A percentile compares a stretch with the other conserved stretches of the same genome.
Evolutionary conservation across 2,888 invertebrate species (phyloP).

Genomic region (Plagodis pulveraria): DNA sequence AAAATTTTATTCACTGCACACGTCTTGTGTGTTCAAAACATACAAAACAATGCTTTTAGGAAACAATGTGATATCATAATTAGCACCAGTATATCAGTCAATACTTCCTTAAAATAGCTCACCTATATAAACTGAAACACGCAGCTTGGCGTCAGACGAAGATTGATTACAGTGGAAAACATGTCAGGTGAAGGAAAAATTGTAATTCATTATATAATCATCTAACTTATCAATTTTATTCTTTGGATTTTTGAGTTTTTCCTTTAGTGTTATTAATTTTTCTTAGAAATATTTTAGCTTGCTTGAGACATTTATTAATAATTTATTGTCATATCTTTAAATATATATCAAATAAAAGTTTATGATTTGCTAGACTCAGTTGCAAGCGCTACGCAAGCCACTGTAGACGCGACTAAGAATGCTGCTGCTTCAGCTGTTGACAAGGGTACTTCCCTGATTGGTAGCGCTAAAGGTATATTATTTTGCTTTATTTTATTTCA

Average conservation of each 20-base stretch:
- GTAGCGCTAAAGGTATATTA: constrained; percentile 52
- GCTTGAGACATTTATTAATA: neutral
- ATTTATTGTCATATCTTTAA: constrained; percentile 1
- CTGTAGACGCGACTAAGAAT: constrained; percentile 60
- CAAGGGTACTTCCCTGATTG: constrained; percentile 48
- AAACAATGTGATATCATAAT: constrained; percentile 24
- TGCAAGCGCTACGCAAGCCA: constrained; percentile 46
- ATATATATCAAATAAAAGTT: neutral
- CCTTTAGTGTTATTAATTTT: neutral
- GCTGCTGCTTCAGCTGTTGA: constrained; percentile 54
- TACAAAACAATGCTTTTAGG: constrained; percentile 6
- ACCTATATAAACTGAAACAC: constrained; percentile 29
- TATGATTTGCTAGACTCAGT: constrained; percentile 39
- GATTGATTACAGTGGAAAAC: constrained; percentile 27
- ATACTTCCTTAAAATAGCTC: constrained; percentile 26
- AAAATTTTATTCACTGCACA: constrained; percentile 14
- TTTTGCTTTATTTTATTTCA: neutral
- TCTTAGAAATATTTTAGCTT: neutral
- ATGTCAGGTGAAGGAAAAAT: constrained; percentile 36
- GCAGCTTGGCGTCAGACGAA: constrained; percentile 26
- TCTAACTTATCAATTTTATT: neutral
- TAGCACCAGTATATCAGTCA: constrained; percentile 25
- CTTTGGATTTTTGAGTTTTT: neutral
- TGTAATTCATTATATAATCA: neutral
- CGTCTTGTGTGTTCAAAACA: neutral